Evolutionary conservation across 1,140 invertebrate genomes (phyloP).

Genomic region (Heliconius eleuchia): DNA sequence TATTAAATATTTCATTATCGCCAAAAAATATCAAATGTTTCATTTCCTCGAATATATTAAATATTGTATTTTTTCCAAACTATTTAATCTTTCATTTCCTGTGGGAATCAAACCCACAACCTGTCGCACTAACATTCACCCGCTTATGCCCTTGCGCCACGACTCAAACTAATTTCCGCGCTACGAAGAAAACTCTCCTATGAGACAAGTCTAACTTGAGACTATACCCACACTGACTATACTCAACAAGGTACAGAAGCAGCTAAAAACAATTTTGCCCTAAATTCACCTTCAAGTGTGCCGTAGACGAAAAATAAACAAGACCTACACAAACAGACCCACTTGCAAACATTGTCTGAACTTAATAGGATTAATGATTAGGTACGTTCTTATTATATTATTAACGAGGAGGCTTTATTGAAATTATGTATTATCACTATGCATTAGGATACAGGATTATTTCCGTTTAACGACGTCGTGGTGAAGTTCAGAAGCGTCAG

Average conservation of each 20-base stretch:
- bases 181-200: slow-evolving; percentile 19
- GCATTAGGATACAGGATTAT: background rate
- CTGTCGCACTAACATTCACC: no score
- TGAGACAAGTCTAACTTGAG: slow-evolving; percentile 47
- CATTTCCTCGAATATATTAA: no score
- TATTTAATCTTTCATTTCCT: no score
- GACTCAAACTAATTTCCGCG: no score
- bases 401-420: background rate
- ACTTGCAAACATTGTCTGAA: slow-evolving; percentile 54
- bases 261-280: slow-evolving; percentile 40
- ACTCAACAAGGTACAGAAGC: background rate
- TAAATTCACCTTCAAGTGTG: slow-evolving; percentile 39
- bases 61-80: no score
- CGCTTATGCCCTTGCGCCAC: no score
- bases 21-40: no score
- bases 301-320: slow-evolving; percentile 56
- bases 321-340: slow-evolving; percentile 55
- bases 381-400: slow-evolving; percentile 9
- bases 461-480: background rate
- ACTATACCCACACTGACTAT: slow-evolving; percentile 13
- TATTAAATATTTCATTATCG: no score
- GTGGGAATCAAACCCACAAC: no score
- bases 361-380: slow-evolving; percentile 60
- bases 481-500: background rate
- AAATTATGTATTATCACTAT: background rate